phyloP scores from a whole-genome alignment of 1,140 invertebrate species.

The Harpegnathos saltator region DNA sequence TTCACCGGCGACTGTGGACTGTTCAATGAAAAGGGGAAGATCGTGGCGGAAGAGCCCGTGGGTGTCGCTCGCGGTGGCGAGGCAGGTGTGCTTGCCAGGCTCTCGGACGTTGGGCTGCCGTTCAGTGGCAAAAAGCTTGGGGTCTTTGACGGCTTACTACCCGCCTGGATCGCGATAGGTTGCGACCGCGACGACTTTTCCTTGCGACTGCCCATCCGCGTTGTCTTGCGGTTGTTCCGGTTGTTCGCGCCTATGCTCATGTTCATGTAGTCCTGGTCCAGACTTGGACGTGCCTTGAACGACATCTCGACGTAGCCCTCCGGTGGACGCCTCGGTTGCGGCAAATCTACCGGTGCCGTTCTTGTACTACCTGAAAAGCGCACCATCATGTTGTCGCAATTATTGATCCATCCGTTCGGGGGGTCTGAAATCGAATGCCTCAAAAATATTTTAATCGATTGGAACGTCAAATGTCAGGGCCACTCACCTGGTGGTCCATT shows the following conservation, averaged over 20 bases:
- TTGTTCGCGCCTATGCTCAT: conserved; percentile 80
- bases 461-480: background rate
- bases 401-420: too few species aligned
- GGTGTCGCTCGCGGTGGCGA: conserved; percentile 86
- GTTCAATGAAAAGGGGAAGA: conserved; percentile 88
- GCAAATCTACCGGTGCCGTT: conserved; percentile 84
- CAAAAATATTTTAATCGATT: too few species aligned
- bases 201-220: conserved; percentile 79
- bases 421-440: too few species aligned
- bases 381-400: background rate
- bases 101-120: conserved; percentile 82
- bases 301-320: conserved; percentile 89
- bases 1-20: conserved; percentile 87
- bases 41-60: conserved; percentile 86
- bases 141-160: conserved; percentile 82
- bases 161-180: conserved; percentile 87
- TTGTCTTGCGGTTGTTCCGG: conserved; percentile 71
- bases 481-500: conserved; percentile 83
- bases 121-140: conserved; percentile 83
- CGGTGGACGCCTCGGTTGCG: conserved; percentile 82
- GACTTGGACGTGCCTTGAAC: conserved; percentile 79
- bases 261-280: conserved; percentile 85
- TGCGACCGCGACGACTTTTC: conserved; percentile 86
- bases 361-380: conserved; percentile 76
- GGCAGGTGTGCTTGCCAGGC: conserved; percentile 83